These are phyloP conservation scores for Aphidius gifuensis DNA, from an alignment of 1,140 invertebrate species.

Conservation along the genomic window DNA sequence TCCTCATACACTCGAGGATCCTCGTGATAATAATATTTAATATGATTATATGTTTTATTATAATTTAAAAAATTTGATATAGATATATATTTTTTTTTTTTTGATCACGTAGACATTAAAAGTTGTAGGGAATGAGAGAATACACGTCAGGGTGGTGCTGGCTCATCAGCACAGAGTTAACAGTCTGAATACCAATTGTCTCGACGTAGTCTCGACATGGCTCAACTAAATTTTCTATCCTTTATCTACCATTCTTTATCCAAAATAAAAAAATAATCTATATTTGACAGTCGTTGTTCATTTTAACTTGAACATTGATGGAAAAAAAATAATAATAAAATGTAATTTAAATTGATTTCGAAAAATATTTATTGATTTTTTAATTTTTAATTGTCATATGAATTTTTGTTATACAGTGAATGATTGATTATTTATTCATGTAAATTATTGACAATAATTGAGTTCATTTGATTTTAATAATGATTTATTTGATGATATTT, in stretches of 20 bases:
- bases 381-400: too few relatives aligned
- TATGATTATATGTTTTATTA: constrained; percentile 7
- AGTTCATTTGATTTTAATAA: too few relatives aligned
- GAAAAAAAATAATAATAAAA: too few relatives aligned
- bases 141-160: constrained; percentile 44
- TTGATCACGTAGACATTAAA: constrained; percentile 33
- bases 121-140: constrained; percentile 29
- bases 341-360: too few relatives aligned
- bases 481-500: too few relatives aligned
- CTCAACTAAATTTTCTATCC: neutral
- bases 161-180: constrained; percentile 36
- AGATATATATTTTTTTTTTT: constrained; percentile 8
- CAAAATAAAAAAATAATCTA: neutral
- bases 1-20: too few relatives aligned
- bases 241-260: neutral
- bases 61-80: neutral
- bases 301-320: neutral
- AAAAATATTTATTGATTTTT: too few relatives aligned
- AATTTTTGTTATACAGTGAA: too few relatives aligned
- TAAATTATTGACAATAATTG: too few relatives aligned
- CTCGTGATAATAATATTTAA: neutral
- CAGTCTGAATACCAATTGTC: constrained; percentile 50
- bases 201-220: constrained; percentile 8
- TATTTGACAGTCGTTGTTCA: constrained; percentile 13
- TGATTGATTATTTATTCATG: too few relatives aligned